phyloP scores from a whole-genome alignment of 2,113 vertebrate species.

The Phalacrocorax aristotelis region DNA sequence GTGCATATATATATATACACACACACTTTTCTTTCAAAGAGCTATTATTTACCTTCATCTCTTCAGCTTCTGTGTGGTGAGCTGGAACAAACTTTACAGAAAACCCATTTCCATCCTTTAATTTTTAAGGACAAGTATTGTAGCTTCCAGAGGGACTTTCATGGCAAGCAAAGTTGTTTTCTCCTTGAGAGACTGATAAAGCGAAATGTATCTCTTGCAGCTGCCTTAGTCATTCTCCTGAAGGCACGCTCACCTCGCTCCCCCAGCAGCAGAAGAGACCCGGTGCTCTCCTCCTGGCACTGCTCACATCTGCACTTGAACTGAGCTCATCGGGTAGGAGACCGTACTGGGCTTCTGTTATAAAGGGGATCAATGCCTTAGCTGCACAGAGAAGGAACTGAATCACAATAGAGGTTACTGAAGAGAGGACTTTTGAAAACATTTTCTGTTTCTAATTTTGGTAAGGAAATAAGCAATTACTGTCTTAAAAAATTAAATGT shows the following conservation, averaged over 20 bases:
- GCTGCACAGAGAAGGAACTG: background rate
- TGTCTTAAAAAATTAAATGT: constrained; percentile 61
- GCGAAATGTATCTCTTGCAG: constrained; percentile 14
- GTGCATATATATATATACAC: fast-evolving
- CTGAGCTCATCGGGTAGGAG: background rate
- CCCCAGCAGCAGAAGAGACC: background rate
- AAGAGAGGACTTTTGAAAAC: background rate
- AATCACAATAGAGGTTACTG: background rate
- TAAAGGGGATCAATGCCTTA: background rate
- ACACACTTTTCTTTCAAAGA: background rate
- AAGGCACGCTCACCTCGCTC: background rate
- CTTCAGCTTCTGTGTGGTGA: background rate
- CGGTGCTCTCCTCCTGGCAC: background rate
- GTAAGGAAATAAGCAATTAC: constrained; percentile 47
- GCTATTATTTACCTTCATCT: background rate
- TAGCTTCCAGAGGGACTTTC: background rate
- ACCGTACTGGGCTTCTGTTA: background rate
- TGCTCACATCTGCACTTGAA: background rate
- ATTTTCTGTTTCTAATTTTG: constrained; percentile 53
- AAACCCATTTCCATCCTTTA: background rate
- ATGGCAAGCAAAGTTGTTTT: background rate
- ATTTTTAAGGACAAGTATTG: background rate
- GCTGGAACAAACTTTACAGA: background rate
- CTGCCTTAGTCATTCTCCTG: background rate
- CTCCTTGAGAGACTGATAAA: background rate